These are phyloP conservation scores for Macrosoma leucophasiata DNA, from an alignment of 2,888 invertebrate genomes.

Conservation along the genomic window DNA sequence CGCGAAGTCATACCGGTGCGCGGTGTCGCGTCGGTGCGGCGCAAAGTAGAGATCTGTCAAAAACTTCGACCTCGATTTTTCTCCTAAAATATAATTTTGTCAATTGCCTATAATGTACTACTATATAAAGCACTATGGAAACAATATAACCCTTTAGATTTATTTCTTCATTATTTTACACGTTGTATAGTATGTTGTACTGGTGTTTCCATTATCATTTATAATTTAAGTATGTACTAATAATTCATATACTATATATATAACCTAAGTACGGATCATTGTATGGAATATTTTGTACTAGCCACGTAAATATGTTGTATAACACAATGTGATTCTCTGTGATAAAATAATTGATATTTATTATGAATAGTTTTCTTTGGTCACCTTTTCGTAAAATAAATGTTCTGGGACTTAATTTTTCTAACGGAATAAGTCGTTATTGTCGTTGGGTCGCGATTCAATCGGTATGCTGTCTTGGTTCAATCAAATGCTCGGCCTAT, in stretches of 20 bases:
- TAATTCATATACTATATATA: conserved; percentile 38
- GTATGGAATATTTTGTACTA: conserved; percentile 69
- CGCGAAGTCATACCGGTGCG: too few species aligned
- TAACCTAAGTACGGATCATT: conserved; percentile 44
- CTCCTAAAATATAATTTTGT: too few species aligned
- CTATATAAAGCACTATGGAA: too few species aligned
- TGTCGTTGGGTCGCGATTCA: too few species aligned
- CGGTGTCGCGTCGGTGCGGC: too few species aligned
- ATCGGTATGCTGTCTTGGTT: too few species aligned
- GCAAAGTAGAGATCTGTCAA: too few species aligned
- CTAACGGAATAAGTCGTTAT: too few species aligned
- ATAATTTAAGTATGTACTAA: conserved; percentile 41
- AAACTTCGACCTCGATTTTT: too few species aligned
- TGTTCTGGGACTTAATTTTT: not conserved
- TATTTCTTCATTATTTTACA: conserved; percentile 22
- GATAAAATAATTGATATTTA: conserved; percentile 75
- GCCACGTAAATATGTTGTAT: conserved; percentile 72
- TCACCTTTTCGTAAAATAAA: not conserved
- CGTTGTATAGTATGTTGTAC: conserved; percentile 50
- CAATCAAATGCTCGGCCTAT: too few species aligned
- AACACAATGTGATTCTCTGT: conserved; percentile 76
- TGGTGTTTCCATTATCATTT: conserved; percentile 43
- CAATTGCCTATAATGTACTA: too few species aligned
- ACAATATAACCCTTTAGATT: too few species aligned
- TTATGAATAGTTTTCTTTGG: conserved; percentile 45